Percentiles rank a stretch among this genome's conserved stretches.
Evolutionary conservation across 2,113 vertebrate species (phyloP).

Genomic region (Oreochromis tanganicae): DNA sequence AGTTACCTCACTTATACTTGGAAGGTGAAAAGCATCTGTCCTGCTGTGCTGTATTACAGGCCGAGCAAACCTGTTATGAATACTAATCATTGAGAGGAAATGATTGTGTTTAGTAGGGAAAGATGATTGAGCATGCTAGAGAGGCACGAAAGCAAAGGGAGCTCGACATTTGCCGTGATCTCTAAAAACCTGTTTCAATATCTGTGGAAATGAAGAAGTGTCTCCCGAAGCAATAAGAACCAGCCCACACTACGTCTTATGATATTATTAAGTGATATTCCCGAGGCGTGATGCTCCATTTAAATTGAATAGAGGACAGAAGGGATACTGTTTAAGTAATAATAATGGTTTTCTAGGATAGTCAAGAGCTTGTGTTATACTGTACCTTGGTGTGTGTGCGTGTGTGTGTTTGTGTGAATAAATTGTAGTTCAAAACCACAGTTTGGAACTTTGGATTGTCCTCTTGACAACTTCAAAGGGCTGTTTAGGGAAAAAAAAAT

Average conservation of each 20-base stretch:
- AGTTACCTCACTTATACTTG: conserved; percentile 5
- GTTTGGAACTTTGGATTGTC: background rate
- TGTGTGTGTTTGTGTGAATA: background rate
- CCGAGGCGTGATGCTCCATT: background rate
- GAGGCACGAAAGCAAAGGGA: background rate
- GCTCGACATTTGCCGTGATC: background rate
- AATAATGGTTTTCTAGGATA: background rate
- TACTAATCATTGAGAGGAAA: background rate
- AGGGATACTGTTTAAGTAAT: background rate
- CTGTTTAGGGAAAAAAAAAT: background rate
- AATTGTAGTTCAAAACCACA: background rate
- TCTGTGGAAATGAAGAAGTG: conserved; percentile 7
- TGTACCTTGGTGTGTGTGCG: background rate
- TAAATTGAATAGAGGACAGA: conserved; percentile 7
- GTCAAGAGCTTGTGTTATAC: background rate
- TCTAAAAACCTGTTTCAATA: conserved; percentile 25
- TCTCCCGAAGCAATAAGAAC: conserved; percentile 51
- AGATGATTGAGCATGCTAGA: background rate
- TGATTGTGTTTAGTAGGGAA: background rate
- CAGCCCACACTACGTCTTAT: conserved; percentile 2
- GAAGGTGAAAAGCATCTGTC: background rate
- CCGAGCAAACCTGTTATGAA: background rate
- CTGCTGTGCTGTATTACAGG: background rate
- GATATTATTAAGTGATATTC: conserved; percentile 43
- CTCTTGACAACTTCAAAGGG: background rate